Evolutionary conservation across 1,140 invertebrate species (phyloP).

Genomic region (Lysiphlebus fabarum): DNA sequence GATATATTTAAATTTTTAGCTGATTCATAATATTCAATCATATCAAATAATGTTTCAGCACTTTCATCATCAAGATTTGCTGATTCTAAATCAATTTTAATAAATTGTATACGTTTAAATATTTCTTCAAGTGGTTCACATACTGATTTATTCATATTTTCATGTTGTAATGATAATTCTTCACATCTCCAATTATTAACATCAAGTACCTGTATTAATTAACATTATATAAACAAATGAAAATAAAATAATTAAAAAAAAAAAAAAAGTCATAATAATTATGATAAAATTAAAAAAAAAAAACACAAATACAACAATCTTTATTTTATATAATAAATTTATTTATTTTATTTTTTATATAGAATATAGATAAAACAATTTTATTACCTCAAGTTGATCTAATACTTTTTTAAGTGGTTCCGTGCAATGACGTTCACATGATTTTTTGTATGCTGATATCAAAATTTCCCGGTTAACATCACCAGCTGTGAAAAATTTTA

Average conservation of each 20-base stretch:
- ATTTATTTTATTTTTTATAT: conserved; percentile 28
- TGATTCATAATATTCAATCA: conserved; percentile 90
- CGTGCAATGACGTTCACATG: conserved; percentile 68
- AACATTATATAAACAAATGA: too few relatives aligned
- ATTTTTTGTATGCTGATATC: conserved; percentile 65
- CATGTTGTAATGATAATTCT: conserved; percentile 57
- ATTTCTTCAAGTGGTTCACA: conserved; percentile 76
- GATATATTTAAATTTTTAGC: conserved; percentile 74
- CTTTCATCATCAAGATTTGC: conserved; percentile 68
- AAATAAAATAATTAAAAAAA: too few relatives aligned
- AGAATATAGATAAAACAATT: conserved; percentile 12
- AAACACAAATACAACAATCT: too few relatives aligned
- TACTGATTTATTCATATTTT: conserved; percentile 57
- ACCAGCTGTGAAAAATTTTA: conserved; percentile 51
- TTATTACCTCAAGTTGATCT: conserved; percentile 66
- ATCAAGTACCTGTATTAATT: conserved; percentile 1
- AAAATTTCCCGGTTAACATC: conserved; percentile 62
- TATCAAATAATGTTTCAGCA: conserved; percentile 77
- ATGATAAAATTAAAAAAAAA: too few relatives aligned
- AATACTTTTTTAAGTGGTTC: conserved; percentile 66
- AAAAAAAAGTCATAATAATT: too few relatives aligned
- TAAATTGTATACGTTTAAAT: conserved; percentile 71
- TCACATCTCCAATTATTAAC: conserved; percentile 46
- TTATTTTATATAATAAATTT: too few relatives aligned
- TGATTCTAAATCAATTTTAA: conserved; percentile 66